Evolutionary conservation across 2,888 invertebrate genomes (phyloP).

Genomic region (Drosophila limbata): DNA sequence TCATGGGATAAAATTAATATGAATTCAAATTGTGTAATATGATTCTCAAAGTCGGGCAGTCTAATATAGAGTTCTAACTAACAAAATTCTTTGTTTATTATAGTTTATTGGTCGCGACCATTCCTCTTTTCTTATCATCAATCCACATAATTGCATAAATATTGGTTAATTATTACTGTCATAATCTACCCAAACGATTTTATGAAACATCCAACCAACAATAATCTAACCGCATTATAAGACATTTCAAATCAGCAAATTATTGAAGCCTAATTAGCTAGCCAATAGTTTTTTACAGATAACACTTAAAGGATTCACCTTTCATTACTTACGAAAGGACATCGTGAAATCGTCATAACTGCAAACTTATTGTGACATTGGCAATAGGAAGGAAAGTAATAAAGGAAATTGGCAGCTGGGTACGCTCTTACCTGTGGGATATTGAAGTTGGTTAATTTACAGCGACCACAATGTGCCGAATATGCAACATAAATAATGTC

Average conservation of each 20-base stretch:
- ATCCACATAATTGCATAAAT: background rate
- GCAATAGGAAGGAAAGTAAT: slow-evolving; percentile 46
- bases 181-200: too few relatives aligned
- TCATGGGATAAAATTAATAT: too few relatives aligned
- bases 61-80: too few relatives aligned
- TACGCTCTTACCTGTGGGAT: slow-evolving; percentile 5
- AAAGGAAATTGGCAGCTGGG: slow-evolving; percentile 58
- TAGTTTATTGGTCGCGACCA: too few relatives aligned
- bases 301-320: background rate
- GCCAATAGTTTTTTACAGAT: background rate
- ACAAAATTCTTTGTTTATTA: too few relatives aligned
- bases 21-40: too few relatives aligned
- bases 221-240: background rate
- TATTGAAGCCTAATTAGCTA: background rate
- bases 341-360: slow-evolving; percentile 68
- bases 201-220: too few relatives aligned
- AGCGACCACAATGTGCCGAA: slow-evolving; percentile 61
- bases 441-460: slow-evolving; percentile 64
- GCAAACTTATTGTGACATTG: slow-evolving; percentile 71
- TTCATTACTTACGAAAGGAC: slow-evolving; percentile 4
- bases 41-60: too few relatives aligned
- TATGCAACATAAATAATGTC: slow-evolving; percentile 80
- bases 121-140: background rate
- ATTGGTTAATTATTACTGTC: too few relatives aligned
- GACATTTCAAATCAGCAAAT: background rate